Base-by-base conservation (phyloP, 2,113 vertebrate genomes). In the Paratilapia polleni region DNA sequence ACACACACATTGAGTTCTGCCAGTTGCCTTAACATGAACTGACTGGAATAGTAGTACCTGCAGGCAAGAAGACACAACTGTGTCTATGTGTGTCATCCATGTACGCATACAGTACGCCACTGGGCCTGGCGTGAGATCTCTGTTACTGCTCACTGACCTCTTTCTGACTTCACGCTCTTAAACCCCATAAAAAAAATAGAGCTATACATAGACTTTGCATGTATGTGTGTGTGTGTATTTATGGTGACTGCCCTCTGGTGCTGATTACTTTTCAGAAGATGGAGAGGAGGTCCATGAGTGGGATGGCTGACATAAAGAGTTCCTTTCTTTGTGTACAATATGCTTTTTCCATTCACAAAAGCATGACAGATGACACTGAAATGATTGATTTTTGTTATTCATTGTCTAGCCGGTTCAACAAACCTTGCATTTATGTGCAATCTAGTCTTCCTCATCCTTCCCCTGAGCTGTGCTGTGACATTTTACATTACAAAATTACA, bases 31-130 rank as follows among this genome's bases (percentile, higher is more conserved):
- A 86, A 78, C 80, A 84, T 26, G 86, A 86, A 74, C 22, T 38
- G 57, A 80, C 88, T 80, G 52, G 76, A 88, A 85, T 89, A 81
- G 88, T 59, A 19, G 70, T 49, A 83, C 64, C 85, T 86, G 26
- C n/a, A 73, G 88, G 81, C 61, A 81, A 31, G 58, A 62, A 8
- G 61, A 73, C 63, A 20, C 60, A 59, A 3, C 57, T 77, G 77
- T 41, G 74, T 47, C 19, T 75, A 20, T 57, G 5, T 68, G 52
- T 77, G 82, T 76, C 10, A 1, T 61, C 70, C 52, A 54, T 66
- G 14, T 34, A 7, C 15, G 73, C 64, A 12, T 83, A 60, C 78
- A 86, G 68, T 80, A 54, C 9, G 15, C 89, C 66, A 24, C 61
- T 83, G 63, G 43, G 77, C 73, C 74, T 81, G n/a, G 54, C 8